phyloP scores from a whole-genome alignment of 2,888 invertebrate species.

The Galeopsomyia nigrocyanea region DNA sequence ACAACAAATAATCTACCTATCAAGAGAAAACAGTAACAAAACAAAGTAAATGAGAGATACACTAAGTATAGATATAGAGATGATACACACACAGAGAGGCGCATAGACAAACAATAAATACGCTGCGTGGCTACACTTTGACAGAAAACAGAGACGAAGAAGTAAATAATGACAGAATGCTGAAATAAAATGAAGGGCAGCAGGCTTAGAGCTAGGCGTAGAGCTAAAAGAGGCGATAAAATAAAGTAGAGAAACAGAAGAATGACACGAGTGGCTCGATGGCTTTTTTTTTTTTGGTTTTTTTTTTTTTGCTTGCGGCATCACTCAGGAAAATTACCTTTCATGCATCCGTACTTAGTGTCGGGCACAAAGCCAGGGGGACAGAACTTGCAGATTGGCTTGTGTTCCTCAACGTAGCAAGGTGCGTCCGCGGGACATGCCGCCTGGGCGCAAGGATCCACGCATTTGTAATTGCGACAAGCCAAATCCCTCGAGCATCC shows the following conservation, averaged over 20 bases:
- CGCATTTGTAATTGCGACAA: slow-evolving; percentile 90
- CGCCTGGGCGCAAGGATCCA: slow-evolving; percentile 89
- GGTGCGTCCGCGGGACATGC: slow-evolving; percentile 88
- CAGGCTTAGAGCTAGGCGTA: slow-evolving; percentile 2
- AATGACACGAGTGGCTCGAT: slow-evolving; percentile 2
- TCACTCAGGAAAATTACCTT: slow-evolving; percentile 80
- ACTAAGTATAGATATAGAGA: neutral
- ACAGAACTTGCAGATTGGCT: slow-evolving; percentile 96
- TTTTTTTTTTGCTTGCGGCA: slow-evolving; percentile 18
- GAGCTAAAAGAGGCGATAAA: slow-evolving; percentile 3
- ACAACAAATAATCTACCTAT: no score
- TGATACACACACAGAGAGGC: neutral
- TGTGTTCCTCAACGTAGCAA: slow-evolving; percentile 95
- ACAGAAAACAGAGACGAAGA: neutral
- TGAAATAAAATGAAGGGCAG: slow-evolving; percentile 9
- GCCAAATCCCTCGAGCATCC: slow-evolving; percentile 89
- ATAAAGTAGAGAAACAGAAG: slow-evolving; percentile 15
- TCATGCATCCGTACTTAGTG: slow-evolving; percentile 93
- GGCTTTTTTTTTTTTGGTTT: slow-evolving; percentile 20
- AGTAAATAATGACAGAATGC: neutral
- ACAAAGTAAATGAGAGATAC: no score
- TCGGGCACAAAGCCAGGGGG: slow-evolving; percentile 93
- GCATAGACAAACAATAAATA: neutral
- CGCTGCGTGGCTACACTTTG: no score
- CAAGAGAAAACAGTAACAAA: no score